phyloP scores from a whole-genome alignment of 2,888 invertebrate genomes.

The Drosophila buzzatii region DNA sequence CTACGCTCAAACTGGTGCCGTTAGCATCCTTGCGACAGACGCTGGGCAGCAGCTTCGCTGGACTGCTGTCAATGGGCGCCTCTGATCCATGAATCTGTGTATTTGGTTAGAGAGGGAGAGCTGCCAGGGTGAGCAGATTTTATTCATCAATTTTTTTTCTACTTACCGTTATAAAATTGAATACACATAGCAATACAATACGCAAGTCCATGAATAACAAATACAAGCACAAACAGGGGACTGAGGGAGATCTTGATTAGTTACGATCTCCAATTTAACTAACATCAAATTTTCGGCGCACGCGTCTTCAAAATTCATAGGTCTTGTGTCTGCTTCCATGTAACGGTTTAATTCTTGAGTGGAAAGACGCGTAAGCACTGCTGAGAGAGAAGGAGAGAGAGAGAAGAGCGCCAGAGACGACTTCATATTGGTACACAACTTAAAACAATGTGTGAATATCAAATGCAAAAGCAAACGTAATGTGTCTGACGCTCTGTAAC shows the following conservation, averaged over 20 bases:
- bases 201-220: conserved; percentile 32
- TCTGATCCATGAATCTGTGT: conserved; percentile 15
- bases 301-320: conserved; percentile 5
- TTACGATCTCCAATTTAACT: conserved; percentile 13
- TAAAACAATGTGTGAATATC: background rate
- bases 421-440: background rate
- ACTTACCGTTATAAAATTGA: conserved; percentile 29
- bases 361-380: background rate
- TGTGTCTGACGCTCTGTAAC: conserved; percentile 8
- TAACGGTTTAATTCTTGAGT: conserved; percentile 18
- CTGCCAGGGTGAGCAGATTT: background rate
- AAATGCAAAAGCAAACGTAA: background rate
- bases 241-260: conserved; percentile 8
- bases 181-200: conserved; percentile 30
- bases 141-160: background rate
- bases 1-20: conserved; percentile 62
- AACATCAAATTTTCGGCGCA: conserved; percentile 7
- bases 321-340: background rate
- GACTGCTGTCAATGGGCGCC: background rate
- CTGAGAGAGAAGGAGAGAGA: background rate
- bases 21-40: conserved; percentile 48
- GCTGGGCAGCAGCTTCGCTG: conserved; percentile 34
- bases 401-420: background rate
- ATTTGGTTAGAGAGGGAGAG: background rate
- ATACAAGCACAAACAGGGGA: background rate